These are phyloP conservation scores for Mnemiopsis leidyi DNA, from an alignment of 37 sponge, comb jelly and placozoan species.

Conservation along the genomic window DNA sequence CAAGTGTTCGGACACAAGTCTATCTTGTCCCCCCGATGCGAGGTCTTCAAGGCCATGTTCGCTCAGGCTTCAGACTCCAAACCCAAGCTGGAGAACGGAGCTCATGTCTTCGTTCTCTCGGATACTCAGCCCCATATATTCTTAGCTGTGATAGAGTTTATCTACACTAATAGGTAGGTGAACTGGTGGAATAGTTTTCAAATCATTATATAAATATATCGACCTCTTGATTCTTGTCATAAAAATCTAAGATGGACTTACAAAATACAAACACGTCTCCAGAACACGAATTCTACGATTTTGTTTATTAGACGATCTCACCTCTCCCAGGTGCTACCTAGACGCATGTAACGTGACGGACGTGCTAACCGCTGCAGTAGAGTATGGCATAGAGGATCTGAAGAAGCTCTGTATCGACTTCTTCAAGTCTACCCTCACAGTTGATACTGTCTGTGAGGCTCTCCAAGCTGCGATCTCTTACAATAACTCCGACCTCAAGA, in stretches of 20 bases:
- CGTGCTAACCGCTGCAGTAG: slow-evolving; percentile 84
- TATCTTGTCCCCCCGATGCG: slow-evolving; percentile 72
- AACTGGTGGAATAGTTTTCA: too few relatives aligned
- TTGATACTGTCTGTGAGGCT: slow-evolving; percentile 91
- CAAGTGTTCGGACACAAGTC: slow-evolving; percentile 78
- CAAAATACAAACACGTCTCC: too few relatives aligned
- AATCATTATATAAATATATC: too few relatives aligned
- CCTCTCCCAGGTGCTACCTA: not conserved
- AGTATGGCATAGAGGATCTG: slow-evolving; percentile 94
- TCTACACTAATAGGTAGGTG: slow-evolving; percentile 91
- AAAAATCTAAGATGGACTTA: too few relatives aligned
- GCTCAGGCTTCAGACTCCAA: slow-evolving; percentile 70
- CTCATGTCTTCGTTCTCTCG: slow-evolving; percentile 82
- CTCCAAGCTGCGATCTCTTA: slow-evolving; percentile 93
- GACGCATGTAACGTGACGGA: slow-evolving; percentile 76
- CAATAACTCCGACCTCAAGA: slow-evolving; percentile 82
- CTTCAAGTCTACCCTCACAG: slow-evolving; percentile 81
- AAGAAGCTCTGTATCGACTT: slow-evolving; percentile 87
- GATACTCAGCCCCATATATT: slow-evolving; percentile 86
- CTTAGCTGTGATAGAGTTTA: slow-evolving; percentile 88
- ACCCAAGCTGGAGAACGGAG: slow-evolving; percentile 57
- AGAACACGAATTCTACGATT: too few relatives aligned
- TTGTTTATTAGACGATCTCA: too few relatives aligned
- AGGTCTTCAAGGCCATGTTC: slow-evolving; percentile 98
- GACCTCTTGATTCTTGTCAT: too few relatives aligned